These are phyloP conservation scores for Theonella swinhoei DNA, from an alignment of 37 sponge, comb jelly and placozoan genomes.

Conservation along the genomic window DNA sequence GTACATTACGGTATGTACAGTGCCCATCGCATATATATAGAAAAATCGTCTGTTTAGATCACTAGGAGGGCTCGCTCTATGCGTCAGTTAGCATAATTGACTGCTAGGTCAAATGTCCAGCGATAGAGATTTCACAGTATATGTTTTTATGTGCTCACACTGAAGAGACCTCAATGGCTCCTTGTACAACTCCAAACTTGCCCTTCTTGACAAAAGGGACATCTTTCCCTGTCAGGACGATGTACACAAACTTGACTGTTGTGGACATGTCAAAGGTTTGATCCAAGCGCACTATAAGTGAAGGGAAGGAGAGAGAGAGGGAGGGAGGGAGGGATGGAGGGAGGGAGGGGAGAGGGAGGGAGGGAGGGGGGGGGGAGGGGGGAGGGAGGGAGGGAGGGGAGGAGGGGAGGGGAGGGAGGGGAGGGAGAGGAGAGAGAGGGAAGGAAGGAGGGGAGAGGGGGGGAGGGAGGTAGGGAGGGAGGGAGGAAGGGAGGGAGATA, in stretches of 20 bases:
- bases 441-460: background rate
- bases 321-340: background rate
- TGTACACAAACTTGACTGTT: slow-evolving; percentile 89
- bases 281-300: slow-evolving; percentile 70
- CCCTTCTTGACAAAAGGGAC: slow-evolving; percentile 75
- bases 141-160: no score
- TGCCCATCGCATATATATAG: no score
- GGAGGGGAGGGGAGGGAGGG: background rate
- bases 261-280: slow-evolving; percentile 87
- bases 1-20: no score
- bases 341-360: background rate
- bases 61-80: no score
- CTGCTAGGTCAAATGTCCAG: no score
- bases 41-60: no score
- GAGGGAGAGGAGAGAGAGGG: background rate
- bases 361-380: background rate
- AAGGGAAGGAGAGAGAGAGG: background rate
- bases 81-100: no score
- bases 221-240: slow-evolving; percentile 59
- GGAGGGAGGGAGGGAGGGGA: background rate
- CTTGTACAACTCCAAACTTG: slow-evolving; percentile 81
- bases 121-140: no score
- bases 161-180: slow-evolving; percentile 65
- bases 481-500: background rate
- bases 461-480: background rate